Percentiles rank a stretch among this genome's conserved stretches.
Conservation (phyloP, 2,113 vertebrate species). For the Thermophis baileyi region DNA sequence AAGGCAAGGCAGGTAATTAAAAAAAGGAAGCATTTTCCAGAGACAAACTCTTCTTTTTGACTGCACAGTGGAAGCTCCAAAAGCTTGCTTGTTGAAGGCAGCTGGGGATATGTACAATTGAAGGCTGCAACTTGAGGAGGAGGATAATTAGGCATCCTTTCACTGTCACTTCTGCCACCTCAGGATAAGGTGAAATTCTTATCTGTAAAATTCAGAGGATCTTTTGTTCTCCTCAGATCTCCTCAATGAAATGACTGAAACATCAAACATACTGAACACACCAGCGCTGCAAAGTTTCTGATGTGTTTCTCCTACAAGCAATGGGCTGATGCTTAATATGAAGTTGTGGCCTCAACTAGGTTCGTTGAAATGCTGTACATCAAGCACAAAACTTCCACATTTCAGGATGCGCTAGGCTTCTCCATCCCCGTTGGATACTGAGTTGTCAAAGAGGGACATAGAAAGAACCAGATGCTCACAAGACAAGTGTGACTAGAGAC, state of each 20-base stretch:
- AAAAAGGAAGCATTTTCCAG: constrained; percentile 3
- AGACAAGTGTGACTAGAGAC: neutral
- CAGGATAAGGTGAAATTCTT: neutral
- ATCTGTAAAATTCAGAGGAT: neutral
- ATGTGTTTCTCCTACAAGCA: neutral
- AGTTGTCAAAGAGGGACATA: neutral
- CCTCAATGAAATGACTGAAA: neutral
- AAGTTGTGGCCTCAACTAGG: neutral
- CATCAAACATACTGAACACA: neutral
- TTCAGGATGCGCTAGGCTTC: neutral
- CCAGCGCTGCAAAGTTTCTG: neutral
- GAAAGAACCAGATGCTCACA: neutral
- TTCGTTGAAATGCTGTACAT: neutral
- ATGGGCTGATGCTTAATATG: neutral
- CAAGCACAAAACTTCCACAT: neutral
- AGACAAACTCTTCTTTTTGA: constrained; percentile 4
- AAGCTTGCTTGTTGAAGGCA: neutral
- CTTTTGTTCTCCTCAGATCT: neutral
- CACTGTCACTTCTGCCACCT: neutral
- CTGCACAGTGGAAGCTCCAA: neutral
- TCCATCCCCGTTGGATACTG: neutral
- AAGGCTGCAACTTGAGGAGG: neutral
- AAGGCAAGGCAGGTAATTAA: constrained; percentile 3
- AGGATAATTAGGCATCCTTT: constrained; percentile 6
- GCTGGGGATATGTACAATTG: neutral